Conservation (phyloP, 1,140 invertebrate species). For the Drosophila navojoa region DNA sequence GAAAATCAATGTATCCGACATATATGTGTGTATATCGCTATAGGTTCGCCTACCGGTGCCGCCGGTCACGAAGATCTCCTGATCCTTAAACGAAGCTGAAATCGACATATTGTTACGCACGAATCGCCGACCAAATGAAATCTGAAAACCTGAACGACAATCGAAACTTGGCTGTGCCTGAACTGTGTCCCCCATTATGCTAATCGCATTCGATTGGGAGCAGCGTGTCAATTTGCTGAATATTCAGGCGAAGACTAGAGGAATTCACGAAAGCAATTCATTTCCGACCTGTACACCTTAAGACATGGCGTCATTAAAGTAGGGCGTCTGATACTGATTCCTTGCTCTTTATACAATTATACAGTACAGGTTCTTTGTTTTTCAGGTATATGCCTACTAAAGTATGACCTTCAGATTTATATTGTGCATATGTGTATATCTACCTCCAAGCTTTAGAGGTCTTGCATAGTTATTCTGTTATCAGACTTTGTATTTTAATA, state of each 20-base stretch:
- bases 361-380: too few species aligned
- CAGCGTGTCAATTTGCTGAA: constrained; percentile 49
- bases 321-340: too few species aligned
- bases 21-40: not conserved
- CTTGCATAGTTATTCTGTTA: too few species aligned
- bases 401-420: too few species aligned
- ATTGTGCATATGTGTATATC: too few species aligned
- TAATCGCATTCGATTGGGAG: constrained; percentile 24
- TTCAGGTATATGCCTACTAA: too few species aligned
- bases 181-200: constrained; percentile 14
- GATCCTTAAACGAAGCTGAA: constrained; percentile 85
- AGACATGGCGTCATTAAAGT: too few species aligned
- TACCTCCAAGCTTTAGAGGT: too few species aligned
- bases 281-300: too few species aligned
- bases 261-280: not conserved
- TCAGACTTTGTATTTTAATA: too few species aligned
- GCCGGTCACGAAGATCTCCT: constrained; percentile 89
- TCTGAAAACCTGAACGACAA: constrained; percentile 1
- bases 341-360: too few species aligned
- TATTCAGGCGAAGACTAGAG: constrained; percentile 36
- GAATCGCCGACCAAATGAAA: constrained; percentile 34
- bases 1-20: not conserved
- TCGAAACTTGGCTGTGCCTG: not conserved
- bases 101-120: constrained; percentile 68
- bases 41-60: constrained; percentile 86